Conservation (phyloP, 2,888 invertebrate species). For the Drosophila subsilvestris region DNA sequence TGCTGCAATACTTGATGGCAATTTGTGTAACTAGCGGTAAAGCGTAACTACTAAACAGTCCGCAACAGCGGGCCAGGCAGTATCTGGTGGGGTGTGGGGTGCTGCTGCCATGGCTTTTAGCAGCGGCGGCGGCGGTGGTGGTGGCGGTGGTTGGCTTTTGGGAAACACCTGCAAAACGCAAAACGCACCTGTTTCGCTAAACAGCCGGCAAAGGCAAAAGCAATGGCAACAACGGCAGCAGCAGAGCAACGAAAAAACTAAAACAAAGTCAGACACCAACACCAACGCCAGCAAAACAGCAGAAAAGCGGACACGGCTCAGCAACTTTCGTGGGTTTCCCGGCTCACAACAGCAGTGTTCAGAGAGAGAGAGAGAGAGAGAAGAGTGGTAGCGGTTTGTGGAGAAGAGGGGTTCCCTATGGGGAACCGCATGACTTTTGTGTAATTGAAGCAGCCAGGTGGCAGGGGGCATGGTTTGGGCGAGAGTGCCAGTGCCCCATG, state of each 20-base stretch:
- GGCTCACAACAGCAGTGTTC: constrained; percentile 8
- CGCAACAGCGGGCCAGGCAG: constrained; percentile 46
- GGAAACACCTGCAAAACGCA: constrained; percentile 82
- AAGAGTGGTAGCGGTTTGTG: not conserved
- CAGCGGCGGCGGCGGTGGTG: constrained; percentile 4
- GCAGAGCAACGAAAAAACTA: constrained; percentile 56
- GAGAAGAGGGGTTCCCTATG: constrained; percentile 38
- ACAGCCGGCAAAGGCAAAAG: constrained; percentile 49
- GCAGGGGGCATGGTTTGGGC: constrained; percentile 62
- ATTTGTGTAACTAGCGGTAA: constrained; percentile 80
- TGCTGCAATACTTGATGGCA: constrained; percentile 47
- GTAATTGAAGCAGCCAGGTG: constrained; percentile 74
- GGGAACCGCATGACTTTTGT: constrained; percentile 70
- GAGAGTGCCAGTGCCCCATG: constrained; percentile 40
- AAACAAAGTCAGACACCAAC: constrained; percentile 76
- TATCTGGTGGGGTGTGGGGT: not conserved
- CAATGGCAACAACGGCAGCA: constrained; percentile 11
- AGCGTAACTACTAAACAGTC: constrained; percentile 77
- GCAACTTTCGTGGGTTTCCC: constrained; percentile 63
- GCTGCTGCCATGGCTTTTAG: not conserved
- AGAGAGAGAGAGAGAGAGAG: constrained; percentile 1
- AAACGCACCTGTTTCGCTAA: constrained; percentile 82
- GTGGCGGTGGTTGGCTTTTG: constrained; percentile 62
- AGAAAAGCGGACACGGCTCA: constrained; percentile 72
- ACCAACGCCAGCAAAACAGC: constrained; percentile 50